Percentiles rank a stretch among this genome's conserved stretches.
Conservation (phyloP, 2,797 vertebrate genomes). For the Tokudaia tokunoshimensis region DNA sequence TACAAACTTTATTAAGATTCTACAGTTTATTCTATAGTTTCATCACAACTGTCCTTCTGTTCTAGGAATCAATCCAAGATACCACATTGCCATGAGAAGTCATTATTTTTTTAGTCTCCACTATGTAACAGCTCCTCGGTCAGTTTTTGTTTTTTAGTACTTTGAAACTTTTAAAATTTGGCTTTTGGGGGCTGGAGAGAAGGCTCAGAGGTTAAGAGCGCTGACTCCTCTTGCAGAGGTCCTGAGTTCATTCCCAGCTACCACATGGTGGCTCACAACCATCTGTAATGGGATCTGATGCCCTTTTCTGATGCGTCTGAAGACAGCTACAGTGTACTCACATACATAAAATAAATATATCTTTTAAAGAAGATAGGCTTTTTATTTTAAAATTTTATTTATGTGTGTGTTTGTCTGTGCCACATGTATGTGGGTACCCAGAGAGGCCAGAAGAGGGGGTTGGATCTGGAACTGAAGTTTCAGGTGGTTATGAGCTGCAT, state of each 20-base stretch:
- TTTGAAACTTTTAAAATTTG: background rate
- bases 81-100: background rate
- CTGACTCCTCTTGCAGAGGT: too few relatives aligned
- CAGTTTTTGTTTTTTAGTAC: background rate
- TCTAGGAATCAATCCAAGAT: background rate
- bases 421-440: too few relatives aligned
- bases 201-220: too few relatives aligned
- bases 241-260: too few relatives aligned
- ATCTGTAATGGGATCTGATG: too few relatives aligned
- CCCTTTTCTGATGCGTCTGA: too few relatives aligned
- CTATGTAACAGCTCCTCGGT: background rate
- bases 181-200: background rate
- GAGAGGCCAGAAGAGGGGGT: background rate
- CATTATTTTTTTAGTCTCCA: background rate
- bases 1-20: background rate
- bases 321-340: too few relatives aligned
- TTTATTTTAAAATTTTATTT: too few relatives aligned
- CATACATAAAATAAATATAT: too few relatives aligned
- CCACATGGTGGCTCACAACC: too few relatives aligned
- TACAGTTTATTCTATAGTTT: conserved; percentile 27
- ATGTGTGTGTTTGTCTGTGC: too few relatives aligned
- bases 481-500: background rate
- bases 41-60: background rate
- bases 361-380: background rate
- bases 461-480: background rate